Percentiles rank a stretch among this genome's conserved stretches.
Evolutionary conservation across 2,888 invertebrate species (phyloP).

Genomic region (Strigamia maritima): DNA sequence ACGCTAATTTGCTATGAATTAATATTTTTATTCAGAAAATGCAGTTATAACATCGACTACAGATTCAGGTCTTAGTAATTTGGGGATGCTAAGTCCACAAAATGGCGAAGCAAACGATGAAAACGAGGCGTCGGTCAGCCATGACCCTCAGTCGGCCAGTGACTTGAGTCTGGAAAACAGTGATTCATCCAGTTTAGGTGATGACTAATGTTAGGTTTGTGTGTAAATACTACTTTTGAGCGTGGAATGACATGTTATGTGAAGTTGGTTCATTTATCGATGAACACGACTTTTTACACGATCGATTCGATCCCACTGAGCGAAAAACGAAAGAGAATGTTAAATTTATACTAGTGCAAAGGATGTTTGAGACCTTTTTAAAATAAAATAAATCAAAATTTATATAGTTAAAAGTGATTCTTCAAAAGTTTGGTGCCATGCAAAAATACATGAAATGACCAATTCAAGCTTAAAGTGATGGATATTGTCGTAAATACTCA

Average conservation of each 20-base stretch:
- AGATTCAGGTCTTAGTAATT: conserved; percentile 37
- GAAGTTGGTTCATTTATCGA: not conserved
- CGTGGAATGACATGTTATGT: not conserved
- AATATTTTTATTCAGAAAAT: conserved; percentile 40
- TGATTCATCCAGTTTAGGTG: conserved; percentile 42
- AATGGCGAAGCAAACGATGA: conserved; percentile 40
- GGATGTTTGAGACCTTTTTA: conserved; percentile 24
- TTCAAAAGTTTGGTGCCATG: conserved; percentile 18
- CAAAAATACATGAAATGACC: not conserved
- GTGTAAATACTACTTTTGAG: conserved; percentile 13
- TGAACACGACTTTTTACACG: not conserved
- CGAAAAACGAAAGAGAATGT: not conserved
- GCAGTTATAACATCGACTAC: conserved; percentile 42
- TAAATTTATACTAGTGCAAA: conserved; percentile 9
- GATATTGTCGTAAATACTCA: conserved; percentile 23
- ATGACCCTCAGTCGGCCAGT: conserved; percentile 39
- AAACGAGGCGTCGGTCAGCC: conserved; percentile 39
- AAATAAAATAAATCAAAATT: conserved; percentile 11
- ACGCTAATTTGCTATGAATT: not conserved
- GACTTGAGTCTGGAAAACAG: conserved; percentile 40
- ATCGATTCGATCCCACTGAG: not conserved
- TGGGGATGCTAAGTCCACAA: conserved; percentile 39
- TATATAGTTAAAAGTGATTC: conserved; percentile 6
- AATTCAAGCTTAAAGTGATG: conserved; percentile 17
- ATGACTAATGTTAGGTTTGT: conserved; percentile 38